Evolutionary conservation across 2,113 vertebrate genomes (phyloP).

Genomic region (Ancistrus triradiatus): DNA sequence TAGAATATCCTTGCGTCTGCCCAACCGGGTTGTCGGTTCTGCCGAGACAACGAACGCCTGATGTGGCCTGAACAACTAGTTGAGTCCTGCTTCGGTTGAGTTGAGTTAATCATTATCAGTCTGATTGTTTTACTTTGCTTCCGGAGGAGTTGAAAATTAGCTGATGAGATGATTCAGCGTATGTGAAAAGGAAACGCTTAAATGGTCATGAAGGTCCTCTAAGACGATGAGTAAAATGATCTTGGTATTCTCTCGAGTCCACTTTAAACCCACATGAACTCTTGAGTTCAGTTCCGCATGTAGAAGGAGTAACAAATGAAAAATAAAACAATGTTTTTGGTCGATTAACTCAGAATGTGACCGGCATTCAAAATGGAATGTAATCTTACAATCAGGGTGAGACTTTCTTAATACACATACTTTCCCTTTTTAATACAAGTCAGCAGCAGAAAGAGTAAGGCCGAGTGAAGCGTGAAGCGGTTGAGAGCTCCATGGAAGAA

Average conservation of each 20-base stretch:
- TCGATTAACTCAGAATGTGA: no score
- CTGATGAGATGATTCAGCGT: not conserved
- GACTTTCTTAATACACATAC: not conserved
- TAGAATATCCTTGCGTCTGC: not conserved
- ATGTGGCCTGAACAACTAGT: conserved; percentile 4
- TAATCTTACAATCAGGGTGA: no score
- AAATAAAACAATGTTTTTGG: no score
- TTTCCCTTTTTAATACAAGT: not conserved
- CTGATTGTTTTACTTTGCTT: not conserved
- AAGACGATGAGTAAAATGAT: not conserved
- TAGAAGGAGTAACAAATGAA: no score
- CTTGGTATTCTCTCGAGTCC: not conserved
- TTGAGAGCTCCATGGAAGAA: not conserved
- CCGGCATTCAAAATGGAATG: no score
- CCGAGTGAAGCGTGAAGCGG: not conserved
- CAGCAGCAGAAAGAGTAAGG: not conserved
- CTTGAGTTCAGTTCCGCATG: no score
- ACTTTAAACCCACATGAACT: not conserved
- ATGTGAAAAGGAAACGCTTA: not conserved
- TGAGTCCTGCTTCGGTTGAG: not conserved
- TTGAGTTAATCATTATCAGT: conserved; percentile 1
- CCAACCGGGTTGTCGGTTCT: not conserved
- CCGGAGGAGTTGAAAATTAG: not conserved
- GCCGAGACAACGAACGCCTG: not conserved
- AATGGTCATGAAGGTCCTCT: not conserved